Conservation (phyloP, 2,888 invertebrate species). For the Drosophila kambysellisi region DNA sequence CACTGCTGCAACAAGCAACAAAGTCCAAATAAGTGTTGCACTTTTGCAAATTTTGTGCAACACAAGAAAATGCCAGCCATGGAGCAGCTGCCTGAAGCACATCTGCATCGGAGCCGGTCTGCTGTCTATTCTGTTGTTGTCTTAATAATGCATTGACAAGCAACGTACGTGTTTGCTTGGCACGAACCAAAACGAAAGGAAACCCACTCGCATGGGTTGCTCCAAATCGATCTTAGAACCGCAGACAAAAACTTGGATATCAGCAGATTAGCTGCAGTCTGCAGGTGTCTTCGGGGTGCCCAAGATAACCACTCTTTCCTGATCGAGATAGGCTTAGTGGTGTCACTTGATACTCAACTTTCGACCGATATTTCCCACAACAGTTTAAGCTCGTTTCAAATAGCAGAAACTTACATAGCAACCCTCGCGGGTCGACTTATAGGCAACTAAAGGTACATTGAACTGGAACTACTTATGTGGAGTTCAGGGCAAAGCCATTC, state of each 20-base stretch:
- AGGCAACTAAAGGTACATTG: constrained; percentile 65
- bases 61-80: constrained; percentile 25
- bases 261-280: not conserved
- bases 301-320: not conserved
- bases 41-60: constrained; percentile 49
- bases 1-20: constrained; percentile 43
- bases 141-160: constrained; percentile 76
- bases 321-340: too few relatives aligned
- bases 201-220: constrained; percentile 14
- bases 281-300: too few relatives aligned
- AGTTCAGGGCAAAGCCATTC: constrained; percentile 67
- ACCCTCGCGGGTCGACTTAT: constrained; percentile 29
- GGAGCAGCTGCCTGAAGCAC: constrained; percentile 11
- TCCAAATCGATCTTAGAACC: not conserved
- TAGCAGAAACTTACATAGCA: constrained; percentile 1
- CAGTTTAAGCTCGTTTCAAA: not conserved
- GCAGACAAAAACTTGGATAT: not conserved
- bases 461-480: constrained; percentile 61
- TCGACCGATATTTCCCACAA: not conserved
- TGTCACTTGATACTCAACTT: not conserved
- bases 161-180: constrained; percentile 13
- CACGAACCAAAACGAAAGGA: constrained; percentile 10
- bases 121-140: constrained; percentile 50
- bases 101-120: constrained; percentile 19
- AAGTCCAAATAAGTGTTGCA: constrained; percentile 70